Evolutionary conservation across 1,140 invertebrate species (phyloP).

Genomic region (Dreissena rostriformis): DNA sequence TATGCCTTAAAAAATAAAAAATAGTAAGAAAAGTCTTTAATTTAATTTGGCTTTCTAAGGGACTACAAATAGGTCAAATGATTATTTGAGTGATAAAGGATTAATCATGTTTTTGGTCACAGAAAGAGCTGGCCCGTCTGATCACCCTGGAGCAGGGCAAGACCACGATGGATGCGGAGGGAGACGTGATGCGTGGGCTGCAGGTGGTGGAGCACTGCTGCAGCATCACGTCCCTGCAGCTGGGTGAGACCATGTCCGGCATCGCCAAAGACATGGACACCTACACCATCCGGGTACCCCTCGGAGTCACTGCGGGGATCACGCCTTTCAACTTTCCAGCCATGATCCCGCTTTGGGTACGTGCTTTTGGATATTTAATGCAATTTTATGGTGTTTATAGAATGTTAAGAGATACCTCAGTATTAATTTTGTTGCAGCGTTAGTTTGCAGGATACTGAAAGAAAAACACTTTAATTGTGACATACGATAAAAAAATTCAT

Average conservation of each 20-base stretch:
- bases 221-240: slow-evolving; percentile 93
- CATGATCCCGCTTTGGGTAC: slow-evolving; percentile 98
- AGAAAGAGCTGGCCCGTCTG: slow-evolving; percentile 94
- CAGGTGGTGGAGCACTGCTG: slow-evolving; percentile 99
- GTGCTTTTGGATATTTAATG: no score
- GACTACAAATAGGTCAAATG: no score
- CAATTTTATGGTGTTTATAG: no score
- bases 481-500: no score
- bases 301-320: slow-evolving; percentile 95
- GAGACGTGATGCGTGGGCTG: slow-evolving; percentile 97
- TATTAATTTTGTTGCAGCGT: no score
- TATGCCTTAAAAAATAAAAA: no score
- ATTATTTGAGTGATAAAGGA: no score
- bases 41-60: no score
- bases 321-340: slow-evolving; percentile 94
- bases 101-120: slow-evolving; percentile 61
- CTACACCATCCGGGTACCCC: slow-evolving; percentile 90
- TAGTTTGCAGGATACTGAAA: no score
- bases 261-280: slow-evolving; percentile 92
- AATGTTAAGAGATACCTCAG: no score
- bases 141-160: slow-evolving; percentile 99
- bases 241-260: slow-evolving; percentile 95
- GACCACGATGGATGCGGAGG: slow-evolving; percentile 97
- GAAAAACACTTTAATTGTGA: no score
- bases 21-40: no score